These are phyloP conservation scores for Sepiola atlantica DNA, from an alignment of 2,888 invertebrate genomes.

Conservation along the genomic window DNA sequence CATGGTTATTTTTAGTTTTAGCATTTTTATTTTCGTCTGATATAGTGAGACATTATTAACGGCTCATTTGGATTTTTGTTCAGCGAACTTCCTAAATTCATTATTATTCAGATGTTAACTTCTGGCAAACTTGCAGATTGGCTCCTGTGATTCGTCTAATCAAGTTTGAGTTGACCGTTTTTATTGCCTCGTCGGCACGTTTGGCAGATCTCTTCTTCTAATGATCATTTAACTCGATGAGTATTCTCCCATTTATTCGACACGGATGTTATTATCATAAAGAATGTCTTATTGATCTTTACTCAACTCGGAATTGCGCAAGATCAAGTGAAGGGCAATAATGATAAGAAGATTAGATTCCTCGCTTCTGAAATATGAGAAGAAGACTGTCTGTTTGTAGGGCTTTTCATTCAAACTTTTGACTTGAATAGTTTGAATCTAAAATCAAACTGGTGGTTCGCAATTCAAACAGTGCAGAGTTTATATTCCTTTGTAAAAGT, in stretches of 20 bases:
- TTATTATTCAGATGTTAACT: neutral
- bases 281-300: neutral
- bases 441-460: too few species aligned
- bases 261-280: neutral
- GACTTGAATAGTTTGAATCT: too few species aligned
- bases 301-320: neutral
- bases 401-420: too few species aligned
- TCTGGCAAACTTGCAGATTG: neutral
- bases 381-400: too few species aligned
- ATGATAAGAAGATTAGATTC: neutral
- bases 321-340: neutral
- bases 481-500: too few species aligned
- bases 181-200: neutral
- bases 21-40: neutral
- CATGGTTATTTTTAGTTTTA: too few species aligned
- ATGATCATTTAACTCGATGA: neutral
- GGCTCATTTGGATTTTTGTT: neutral
- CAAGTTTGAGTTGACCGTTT: neutral
- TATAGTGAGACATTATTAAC: neutral
- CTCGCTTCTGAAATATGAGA: too few species aligned
- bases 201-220: neutral
- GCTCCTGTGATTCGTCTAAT: neutral
- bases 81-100: neutral
- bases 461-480: too few species aligned
- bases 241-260: too few species aligned